Percentiles rank a stretch among this genome's conserved stretches.
Conservation (phyloP, 2,797 vertebrate genomes). For the Nasua narica region DNA sequence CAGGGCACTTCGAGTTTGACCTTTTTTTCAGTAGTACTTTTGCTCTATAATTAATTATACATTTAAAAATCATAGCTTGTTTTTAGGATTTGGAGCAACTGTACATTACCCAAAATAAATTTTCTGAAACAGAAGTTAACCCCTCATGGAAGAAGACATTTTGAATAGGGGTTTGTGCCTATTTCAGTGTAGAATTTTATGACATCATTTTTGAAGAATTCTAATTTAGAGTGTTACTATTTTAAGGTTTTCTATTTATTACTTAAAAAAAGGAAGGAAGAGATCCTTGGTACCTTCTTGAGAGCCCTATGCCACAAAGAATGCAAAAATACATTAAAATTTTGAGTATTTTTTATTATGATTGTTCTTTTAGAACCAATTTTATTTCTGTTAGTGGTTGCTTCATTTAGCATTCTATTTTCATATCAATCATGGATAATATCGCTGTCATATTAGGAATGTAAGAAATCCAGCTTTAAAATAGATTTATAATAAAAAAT, state of each 20-base stretch:
- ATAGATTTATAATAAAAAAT: not conserved
- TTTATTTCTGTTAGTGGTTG: not conserved
- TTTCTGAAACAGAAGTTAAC: conserved; percentile 39
- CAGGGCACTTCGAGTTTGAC: conserved; percentile 9
- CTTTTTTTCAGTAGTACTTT: not conserved
- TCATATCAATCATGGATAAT: not conserved
- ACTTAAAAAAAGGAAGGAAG: conserved; percentile 76
- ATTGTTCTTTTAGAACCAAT: not conserved
- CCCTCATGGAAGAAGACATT: conserved; percentile 25
- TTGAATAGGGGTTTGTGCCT: conserved; percentile 70
- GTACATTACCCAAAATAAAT: conserved; percentile 28
- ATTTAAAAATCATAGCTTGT: not conserved
- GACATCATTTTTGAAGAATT: conserved; percentile 66
- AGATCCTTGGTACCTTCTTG: conserved; percentile 57
- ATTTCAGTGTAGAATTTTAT: conserved; percentile 69
- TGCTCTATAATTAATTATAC: not conserved
- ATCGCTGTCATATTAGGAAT: not conserved
- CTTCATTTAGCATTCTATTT: conserved; percentile 31
- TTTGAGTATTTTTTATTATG: not conserved
- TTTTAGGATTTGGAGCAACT: not conserved
- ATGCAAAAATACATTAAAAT: conserved; percentile 61
- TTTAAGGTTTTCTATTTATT: conserved; percentile 70
- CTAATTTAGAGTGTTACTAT: conserved; percentile 68
- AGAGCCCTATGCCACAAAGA: conserved; percentile 59
- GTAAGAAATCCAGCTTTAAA: conserved; percentile 14